Evolutionary conservation across 2,888 invertebrate species (phyloP).

Genomic region (Operophtera brumata): DNA sequence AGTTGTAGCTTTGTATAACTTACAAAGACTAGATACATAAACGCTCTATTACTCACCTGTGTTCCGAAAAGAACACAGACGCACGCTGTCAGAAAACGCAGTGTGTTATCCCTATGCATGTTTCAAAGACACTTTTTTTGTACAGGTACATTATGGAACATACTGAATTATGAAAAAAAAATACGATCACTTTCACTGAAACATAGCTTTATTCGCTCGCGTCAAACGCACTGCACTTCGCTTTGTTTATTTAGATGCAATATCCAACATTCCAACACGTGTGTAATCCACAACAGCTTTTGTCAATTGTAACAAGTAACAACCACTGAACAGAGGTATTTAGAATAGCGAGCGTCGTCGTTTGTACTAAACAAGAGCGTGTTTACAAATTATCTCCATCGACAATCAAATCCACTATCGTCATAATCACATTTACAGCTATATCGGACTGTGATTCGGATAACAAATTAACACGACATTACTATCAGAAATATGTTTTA

Average conservation of each 20-base stretch:
- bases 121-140: constrained; percentile 36
- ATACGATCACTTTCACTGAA: constrained; percentile 8
- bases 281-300: constrained; percentile 64
- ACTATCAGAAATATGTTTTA: no score
- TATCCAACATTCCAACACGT: constrained; percentile 51
- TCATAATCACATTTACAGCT: constrained; percentile 27
- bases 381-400: constrained; percentile 73
- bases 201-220: not conserved
- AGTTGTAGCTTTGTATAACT: no score
- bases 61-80: constrained; percentile 35
- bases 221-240: constrained; percentile 1
- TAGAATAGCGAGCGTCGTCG: constrained; percentile 52
- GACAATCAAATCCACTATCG: constrained; percentile 65
- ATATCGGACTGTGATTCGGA: constrained; percentile 34
- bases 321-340: constrained; percentile 47
- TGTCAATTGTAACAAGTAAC: constrained; percentile 56
- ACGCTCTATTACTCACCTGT: constrained; percentile 48
- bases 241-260: constrained; percentile 9
- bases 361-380: constrained; percentile 60
- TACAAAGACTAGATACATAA: no score
- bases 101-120: constrained; percentile 46
- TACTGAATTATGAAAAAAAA: constrained; percentile 35
- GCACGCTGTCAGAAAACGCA: constrained; percentile 34
- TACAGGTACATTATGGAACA: constrained; percentile 39
- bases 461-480: constrained; percentile 7